Percentiles rank a stretch among this genome's conserved stretches.
Conservation (phyloP, 2,113 vertebrate species). For the Microcebus griseorufus region DNA sequence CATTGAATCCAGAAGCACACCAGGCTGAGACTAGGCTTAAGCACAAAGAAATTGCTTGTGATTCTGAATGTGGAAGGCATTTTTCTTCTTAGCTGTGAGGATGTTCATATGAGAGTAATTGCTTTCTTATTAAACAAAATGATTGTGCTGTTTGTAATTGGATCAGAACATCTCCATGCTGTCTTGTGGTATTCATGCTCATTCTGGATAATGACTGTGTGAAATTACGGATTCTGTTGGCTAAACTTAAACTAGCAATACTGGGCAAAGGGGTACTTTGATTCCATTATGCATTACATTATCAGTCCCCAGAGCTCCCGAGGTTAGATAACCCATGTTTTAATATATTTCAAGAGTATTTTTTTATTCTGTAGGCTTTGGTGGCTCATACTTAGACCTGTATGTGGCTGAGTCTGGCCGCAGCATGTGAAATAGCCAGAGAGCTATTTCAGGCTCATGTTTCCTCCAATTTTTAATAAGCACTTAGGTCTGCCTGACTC, state of each 20-base stretch:
- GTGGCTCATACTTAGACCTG: neutral
- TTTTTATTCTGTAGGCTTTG: neutral
- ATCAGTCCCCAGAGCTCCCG: neutral
- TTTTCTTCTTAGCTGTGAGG: neutral
- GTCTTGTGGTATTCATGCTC: neutral
- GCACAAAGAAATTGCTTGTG: neutral
- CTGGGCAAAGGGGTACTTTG: neutral
- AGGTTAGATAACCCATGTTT: neutral
- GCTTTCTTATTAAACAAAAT: slow-evolving; percentile 47
- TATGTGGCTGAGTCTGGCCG: neutral
- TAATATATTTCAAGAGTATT: neutral
- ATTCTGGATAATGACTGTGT: slow-evolving; percentile 17
- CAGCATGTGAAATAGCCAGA: neutral
- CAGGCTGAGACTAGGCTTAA: neutral
- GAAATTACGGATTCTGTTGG: neutral
- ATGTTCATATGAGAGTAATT: slow-evolving; percentile 18
- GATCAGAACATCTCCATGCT: neutral
- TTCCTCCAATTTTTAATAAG: slow-evolving; percentile 73
- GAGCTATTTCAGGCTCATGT: slow-evolving; percentile 57
- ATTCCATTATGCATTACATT: neutral
- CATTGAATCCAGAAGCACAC: neutral
- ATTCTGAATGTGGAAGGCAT: slow-evolving; percentile 1
- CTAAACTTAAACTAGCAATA: neutral
- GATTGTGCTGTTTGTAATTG: slow-evolving; percentile 32
- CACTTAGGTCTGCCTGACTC: slow-evolving; percentile 37